Percentiles rank a stretch among this genome's conserved stretches.
phyloP scores from a whole-genome alignment of 2,113 vertebrate species.

The Myxocyprinus asiaticus region DNA sequence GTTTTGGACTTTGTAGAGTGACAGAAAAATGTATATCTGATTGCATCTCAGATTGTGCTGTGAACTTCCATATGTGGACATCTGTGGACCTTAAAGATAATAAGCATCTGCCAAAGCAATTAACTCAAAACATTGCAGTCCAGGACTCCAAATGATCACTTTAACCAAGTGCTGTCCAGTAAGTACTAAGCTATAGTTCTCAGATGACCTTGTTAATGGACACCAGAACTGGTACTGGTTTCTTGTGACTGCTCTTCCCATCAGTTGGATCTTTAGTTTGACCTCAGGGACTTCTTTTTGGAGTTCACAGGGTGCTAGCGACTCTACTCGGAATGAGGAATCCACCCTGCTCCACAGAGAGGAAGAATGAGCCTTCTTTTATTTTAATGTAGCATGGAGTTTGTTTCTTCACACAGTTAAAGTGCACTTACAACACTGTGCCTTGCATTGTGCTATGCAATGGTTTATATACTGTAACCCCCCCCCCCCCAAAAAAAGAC shows the following conservation, averaged over 20 bases:
- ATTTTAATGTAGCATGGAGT: constrained; percentile 45
- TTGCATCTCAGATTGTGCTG: constrained; percentile 3
- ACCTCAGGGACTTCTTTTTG: constrained; percentile 52
- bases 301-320: constrained; percentile 3
- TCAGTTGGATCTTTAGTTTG: constrained; percentile 22
- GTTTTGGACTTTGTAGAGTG: constrained; percentile 5
- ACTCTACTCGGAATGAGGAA: constrained; percentile 19
- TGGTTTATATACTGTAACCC: constrained; percentile 41
- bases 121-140: neutral
- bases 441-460: constrained; percentile 52
- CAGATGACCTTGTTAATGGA: neutral
- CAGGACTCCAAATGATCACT: neutral
- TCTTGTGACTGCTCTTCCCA: constrained; percentile 14
- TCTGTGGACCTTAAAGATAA: neutral
- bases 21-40: neutral
- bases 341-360: constrained; percentile 16
- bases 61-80: neutral
- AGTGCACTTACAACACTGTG: constrained; percentile 52
- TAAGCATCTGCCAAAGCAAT: neutral
- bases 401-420: neutral
- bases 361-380: constrained; percentile 34
- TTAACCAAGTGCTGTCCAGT: neutral
- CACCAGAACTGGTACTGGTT: constrained; percentile 22
- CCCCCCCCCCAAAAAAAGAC: constrained; percentile 1
- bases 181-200: too few relatives aligned